Evolutionary conservation across 2,797 vertebrate genomes (phyloP).

Genomic region (Lepidocolaptes lacrymiger): DNA sequence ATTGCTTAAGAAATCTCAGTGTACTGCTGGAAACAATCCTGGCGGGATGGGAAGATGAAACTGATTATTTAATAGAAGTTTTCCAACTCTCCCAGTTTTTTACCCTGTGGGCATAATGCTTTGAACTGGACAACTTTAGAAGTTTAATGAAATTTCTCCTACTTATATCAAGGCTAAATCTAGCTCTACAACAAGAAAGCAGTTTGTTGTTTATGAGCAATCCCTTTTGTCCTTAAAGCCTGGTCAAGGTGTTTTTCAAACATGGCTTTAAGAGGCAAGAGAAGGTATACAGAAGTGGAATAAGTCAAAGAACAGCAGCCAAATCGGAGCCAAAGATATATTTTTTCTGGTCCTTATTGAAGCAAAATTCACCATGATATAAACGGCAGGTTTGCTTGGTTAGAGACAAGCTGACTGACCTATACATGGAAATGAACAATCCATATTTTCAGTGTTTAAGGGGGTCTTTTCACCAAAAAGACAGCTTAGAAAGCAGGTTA

Average conservation of each 20-base stretch:
- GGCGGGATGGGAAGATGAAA: conserved; percentile 31
- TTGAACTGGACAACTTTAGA: conserved; percentile 61
- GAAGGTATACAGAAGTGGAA: not conserved
- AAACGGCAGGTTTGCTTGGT: not conserved
- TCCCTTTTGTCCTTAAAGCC: not conserved
- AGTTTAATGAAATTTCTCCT: conserved; percentile 7
- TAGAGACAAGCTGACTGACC: not conserved
- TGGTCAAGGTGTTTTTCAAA: not conserved
- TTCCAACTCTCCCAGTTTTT: conserved; percentile 35
- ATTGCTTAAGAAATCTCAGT: conserved; percentile 37
- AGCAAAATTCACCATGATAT: not conserved
- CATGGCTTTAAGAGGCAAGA: not conserved
- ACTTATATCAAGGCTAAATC: conserved; percentile 9
- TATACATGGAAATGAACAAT: not conserved
- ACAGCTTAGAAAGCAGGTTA: not conserved
- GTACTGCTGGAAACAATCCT: conserved; percentile 43
- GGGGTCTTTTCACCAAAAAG: not conserved
- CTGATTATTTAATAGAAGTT: conserved; percentile 49
- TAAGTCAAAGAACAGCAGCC: not conserved
- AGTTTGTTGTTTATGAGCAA: not conserved
- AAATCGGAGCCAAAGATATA: not conserved
- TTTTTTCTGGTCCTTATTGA: not conserved
- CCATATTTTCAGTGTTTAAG: not conserved
- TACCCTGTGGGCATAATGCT: conserved; percentile 32
- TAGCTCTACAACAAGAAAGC: conserved; percentile 1